phyloP scores from a whole-genome alignment of 2,797 vertebrate species.

The Spinus pinus region DNA sequence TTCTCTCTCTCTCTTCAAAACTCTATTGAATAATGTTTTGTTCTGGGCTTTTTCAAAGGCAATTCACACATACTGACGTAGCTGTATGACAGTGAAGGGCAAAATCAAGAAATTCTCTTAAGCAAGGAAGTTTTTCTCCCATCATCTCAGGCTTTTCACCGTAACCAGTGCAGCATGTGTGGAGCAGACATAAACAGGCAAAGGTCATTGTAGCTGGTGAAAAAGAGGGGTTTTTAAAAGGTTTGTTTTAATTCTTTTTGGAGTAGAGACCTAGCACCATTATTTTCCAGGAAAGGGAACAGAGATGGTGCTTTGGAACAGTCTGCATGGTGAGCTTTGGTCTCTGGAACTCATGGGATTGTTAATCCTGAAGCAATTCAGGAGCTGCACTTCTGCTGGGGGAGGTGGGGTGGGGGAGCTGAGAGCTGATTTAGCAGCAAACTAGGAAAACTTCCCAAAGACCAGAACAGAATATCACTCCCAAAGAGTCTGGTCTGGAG shows the following conservation, averaged over 20 bases:
- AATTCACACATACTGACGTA: not conserved
- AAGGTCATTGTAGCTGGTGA: not conserved
- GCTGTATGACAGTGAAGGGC: not conserved
- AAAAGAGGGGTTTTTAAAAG: not conserved
- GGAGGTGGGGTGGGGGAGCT: not conserved
- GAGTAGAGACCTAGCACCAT: not conserved
- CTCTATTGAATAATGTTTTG: not conserved
- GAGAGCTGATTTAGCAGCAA: not conserved
- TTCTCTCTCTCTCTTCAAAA: not conserved
- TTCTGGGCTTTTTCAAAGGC: not conserved
- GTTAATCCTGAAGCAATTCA: not conserved
- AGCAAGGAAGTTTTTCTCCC: not conserved
- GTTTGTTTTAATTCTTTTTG: not conserved
- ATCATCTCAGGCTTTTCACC: not conserved
- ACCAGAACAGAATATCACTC: not conserved
- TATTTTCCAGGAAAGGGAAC: not conserved
- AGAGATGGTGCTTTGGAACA: not conserved
- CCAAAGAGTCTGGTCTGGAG: not conserved
- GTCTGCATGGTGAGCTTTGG: not conserved
- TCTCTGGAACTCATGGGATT: not conserved
- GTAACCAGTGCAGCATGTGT: not conserved
- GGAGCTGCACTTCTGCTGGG: fast-evolving
- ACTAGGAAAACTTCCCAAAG: not conserved
- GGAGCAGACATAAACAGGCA: not conserved
- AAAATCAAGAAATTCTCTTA: not conserved